Conservation (phyloP, 2,797 vertebrate species). For the Manis javanica region DNA sequence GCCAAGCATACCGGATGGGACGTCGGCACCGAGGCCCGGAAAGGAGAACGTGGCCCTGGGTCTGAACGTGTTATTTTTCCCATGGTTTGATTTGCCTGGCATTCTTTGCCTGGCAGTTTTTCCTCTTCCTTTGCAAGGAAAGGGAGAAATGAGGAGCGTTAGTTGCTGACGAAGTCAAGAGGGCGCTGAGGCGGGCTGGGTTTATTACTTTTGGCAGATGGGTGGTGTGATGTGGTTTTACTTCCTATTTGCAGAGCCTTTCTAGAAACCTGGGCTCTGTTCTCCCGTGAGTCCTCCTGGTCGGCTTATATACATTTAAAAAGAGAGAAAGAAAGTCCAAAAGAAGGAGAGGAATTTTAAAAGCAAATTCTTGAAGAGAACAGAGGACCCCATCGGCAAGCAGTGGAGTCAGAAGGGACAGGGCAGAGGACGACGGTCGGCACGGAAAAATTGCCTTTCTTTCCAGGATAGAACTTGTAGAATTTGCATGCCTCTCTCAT, state of each 20-base stretch:
- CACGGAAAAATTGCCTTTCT: neutral
- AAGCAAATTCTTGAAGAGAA: conserved; percentile 45
- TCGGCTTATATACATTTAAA: neutral
- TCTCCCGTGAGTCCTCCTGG: conserved; percentile 62
- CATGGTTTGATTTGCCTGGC: conserved; percentile 79
- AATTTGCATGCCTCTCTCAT: neutral
- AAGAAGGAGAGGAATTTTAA: conserved; percentile 50
- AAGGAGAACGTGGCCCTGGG: conserved; percentile 51
- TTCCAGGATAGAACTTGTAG: neutral
- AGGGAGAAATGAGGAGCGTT: conserved; percentile 65
- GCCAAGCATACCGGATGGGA: conserved; percentile 60
- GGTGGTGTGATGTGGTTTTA: conserved; percentile 76
- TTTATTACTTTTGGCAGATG: conserved; percentile 78
- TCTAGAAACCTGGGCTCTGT: conserved; percentile 76
- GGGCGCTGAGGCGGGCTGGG: conserved; percentile 67
- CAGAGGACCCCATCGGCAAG: neutral
- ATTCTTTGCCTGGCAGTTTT: conserved; percentile 66
- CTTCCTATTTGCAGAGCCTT: conserved; percentile 79
- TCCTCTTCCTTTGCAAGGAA: conserved; percentile 74
- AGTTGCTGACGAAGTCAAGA: conserved; percentile 77
- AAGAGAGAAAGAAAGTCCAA: neutral
- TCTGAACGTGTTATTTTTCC: conserved; percentile 79
- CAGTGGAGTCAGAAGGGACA: neutral
- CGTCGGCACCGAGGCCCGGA: conserved; percentile 36
- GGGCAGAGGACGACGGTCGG: neutral